Conservation (phyloP, 1,140 invertebrate species). For the Lethrus apterus region DNA sequence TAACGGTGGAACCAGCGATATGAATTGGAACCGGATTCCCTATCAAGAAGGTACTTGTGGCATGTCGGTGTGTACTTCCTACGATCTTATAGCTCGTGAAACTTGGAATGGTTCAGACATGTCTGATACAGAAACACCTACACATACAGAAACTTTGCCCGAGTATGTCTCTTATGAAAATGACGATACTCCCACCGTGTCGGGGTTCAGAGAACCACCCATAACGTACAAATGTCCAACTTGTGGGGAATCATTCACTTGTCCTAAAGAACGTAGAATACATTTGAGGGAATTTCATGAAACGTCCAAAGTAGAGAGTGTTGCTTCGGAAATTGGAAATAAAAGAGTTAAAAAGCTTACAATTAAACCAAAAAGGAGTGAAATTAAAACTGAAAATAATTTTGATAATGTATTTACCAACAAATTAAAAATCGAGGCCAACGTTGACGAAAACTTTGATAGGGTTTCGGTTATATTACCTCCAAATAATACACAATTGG, state of each 20-base stretch:
- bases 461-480: not conserved
- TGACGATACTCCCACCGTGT: constrained; percentile 27
- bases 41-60: constrained; percentile 36
- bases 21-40: constrained; percentile 34
- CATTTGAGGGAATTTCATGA: constrained; percentile 44
- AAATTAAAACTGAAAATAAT: constrained; percentile 27
- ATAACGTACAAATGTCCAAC: constrained; percentile 49
- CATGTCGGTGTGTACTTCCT: constrained; percentile 49
- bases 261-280: constrained; percentile 56
- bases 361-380: constrained; percentile 32
- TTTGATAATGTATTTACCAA: constrained; percentile 39
- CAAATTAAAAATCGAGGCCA: constrained; percentile 26
- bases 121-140: constrained; percentile 50
- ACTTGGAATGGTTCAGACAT: constrained; percentile 59
- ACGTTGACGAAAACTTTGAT: constrained; percentile 18
- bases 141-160: constrained; percentile 18
- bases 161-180: constrained; percentile 11
- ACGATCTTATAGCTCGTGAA: constrained; percentile 58
- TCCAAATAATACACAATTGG: not conserved
- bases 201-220: constrained; percentile 27
- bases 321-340: constrained; percentile 19
- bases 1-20: constrained; percentile 49
- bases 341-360: constrained; percentile 34
- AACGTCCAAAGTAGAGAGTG: not conserved
- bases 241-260: constrained; percentile 55